Percentiles rank a stretch among this genome's conserved stretches.
phyloP scores from a whole-genome alignment of 2,888 invertebrate genomes.

The Heliconius charithonia region DNA sequence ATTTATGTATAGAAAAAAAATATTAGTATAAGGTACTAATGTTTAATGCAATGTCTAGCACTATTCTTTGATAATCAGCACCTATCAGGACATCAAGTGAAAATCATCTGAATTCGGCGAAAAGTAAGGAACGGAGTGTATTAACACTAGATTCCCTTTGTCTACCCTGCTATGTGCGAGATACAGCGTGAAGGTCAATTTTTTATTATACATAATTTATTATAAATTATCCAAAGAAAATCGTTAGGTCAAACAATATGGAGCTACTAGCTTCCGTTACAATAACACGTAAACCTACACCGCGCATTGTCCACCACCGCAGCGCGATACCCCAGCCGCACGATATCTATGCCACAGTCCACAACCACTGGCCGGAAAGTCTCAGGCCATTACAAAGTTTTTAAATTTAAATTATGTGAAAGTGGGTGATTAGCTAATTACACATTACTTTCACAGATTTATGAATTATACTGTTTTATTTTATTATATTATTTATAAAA shows the following conservation, averaged over 20 bases:
- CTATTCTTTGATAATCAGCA: background rate
- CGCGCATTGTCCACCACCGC: conserved; percentile 54
- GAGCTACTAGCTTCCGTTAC: conserved; percentile 56
- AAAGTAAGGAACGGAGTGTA: no score
- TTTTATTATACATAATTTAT: background rate
- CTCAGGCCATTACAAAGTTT: conserved; percentile 28
- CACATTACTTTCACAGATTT: conserved; percentile 9
- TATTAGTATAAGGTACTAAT: no score
- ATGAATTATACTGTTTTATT: background rate
- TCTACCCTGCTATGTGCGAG: no score
- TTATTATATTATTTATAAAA: conserved; percentile 2
- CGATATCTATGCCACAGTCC: conserved; percentile 38
- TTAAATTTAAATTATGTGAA: conserved; percentile 31
- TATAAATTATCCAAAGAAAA: background rate
- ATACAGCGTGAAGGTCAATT: no score
- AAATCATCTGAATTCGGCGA: no score
- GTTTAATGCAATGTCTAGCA: no score
- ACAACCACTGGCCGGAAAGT: conserved; percentile 37
- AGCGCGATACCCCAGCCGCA: conserved; percentile 33
- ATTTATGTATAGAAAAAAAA: no score
- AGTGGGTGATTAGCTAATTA: conserved; percentile 13
- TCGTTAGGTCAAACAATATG: conserved; percentile 7
- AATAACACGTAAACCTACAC: conserved; percentile 61
- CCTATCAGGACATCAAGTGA: background rate
- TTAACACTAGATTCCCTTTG: no score